Percentiles rank a stretch among this genome's conserved stretches.
These are phyloP conservation scores for Drosophila quadrilineata DNA, from an alignment of 1,140 invertebrate species.

Conservation along the genomic window DNA sequence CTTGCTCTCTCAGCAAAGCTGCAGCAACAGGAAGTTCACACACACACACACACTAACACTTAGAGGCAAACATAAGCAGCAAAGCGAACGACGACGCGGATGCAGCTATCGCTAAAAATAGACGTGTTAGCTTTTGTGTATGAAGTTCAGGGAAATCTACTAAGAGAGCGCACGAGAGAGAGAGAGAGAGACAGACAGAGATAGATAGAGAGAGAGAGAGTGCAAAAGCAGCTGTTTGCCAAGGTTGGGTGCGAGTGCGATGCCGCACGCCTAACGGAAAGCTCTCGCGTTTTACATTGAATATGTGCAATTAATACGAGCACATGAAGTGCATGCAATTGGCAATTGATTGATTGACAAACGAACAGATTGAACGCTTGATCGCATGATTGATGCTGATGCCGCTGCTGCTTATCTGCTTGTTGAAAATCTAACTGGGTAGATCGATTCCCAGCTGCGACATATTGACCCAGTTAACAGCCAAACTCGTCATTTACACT, in stretches of 20 bases:
- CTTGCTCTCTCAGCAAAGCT: slow-evolving; percentile 23
- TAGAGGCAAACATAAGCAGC: background rate
- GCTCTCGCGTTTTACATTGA: slow-evolving; percentile 62
- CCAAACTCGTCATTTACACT: slow-evolving; percentile 51
- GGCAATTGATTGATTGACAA: background rate
- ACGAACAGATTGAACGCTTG: background rate
- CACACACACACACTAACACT: background rate
- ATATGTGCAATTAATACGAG: slow-evolving; percentile 53
- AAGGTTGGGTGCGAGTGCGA: slow-evolving; percentile 54
- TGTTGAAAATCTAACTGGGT: slow-evolving; percentile 6
- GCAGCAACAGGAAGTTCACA: slow-evolving; percentile 57
- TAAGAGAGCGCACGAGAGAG: slow-evolving; percentile 17
- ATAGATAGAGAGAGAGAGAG: background rate
- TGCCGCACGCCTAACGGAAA: slow-evolving; percentile 57
- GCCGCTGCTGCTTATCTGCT: background rate
- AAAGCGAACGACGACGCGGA: slow-evolving; percentile 36
- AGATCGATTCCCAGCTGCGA: slow-evolving; percentile 45
- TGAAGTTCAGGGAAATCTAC: slow-evolving; percentile 78
- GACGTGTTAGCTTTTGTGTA: slow-evolving; percentile 61
- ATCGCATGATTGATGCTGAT: slow-evolving; percentile 1
- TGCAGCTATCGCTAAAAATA: slow-evolving; percentile 61
- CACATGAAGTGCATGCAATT: slow-evolving; percentile 25
- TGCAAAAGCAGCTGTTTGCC: slow-evolving; percentile 41
- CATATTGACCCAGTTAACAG: slow-evolving; percentile 66
- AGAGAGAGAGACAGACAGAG: background rate